Conservation (phyloP, 2,797 vertebrate genomes). For the Anomalospiza imberbis region DNA sequence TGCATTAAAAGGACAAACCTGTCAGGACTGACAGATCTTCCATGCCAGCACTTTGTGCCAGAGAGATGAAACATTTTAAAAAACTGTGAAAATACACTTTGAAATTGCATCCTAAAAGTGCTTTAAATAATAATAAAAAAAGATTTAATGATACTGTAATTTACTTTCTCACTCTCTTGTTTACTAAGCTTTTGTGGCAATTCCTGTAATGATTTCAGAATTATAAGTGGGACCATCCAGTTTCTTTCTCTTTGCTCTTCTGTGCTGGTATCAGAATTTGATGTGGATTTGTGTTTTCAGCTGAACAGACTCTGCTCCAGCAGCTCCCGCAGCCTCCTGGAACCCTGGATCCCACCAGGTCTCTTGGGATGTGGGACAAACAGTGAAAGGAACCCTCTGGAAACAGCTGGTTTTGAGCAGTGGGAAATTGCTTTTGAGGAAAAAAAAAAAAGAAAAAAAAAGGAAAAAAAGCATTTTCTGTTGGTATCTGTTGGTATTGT, state of each 20-base stretch:
- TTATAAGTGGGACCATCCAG: background rate
- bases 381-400: background rate
- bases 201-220: background rate
- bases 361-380: background rate
- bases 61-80: rapidly evolving
- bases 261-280: background rate
- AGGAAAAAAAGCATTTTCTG: too few species aligned
- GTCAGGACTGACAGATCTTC: background rate
- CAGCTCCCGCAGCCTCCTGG: background rate
- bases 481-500: too few species aligned
- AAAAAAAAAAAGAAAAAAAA: too few species aligned
- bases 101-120: background rate
- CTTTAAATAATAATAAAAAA: background rate
- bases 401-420: background rate
- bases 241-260: background rate
- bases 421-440: background rate
- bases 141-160: background rate
- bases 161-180: background rate
- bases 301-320: background rate
- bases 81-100: background rate
- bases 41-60: background rate
- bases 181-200: background rate
- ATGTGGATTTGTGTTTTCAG: background rate
- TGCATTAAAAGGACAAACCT: background rate
- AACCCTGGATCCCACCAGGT: background rate